Evolutionary conservation across 2,888 invertebrate species (phyloP), one percentile per base, ranked within the genome.

Genomic region (Sclerodermus sp.): DNA sequence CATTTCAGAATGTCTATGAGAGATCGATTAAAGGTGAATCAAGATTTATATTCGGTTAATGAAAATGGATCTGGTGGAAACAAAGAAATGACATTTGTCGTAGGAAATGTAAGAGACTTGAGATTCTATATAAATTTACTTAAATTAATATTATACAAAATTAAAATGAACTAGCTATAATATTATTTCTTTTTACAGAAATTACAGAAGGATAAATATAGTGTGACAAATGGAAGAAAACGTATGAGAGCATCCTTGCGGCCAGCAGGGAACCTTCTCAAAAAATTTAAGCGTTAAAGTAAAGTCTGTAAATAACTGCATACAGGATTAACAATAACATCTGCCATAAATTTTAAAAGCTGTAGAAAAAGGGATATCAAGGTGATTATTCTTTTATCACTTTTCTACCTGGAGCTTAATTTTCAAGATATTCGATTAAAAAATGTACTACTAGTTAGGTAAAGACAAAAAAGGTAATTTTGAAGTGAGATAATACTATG

Each of bases 21-120:
- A 18, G 91, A 93, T 56, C 82, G 93, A 64, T 77, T 93, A 17
- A 76, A 81, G 44, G 82, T 80, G 55, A 87, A n/a, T n/a, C n/a
- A 83, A 39, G 79, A 80, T 32, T n/a, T n/a, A n/a, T 75, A 80
- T 70, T 45, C 78, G 67, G 74, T 83, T 66, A 75, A 81, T 74
- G 68, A 86, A 68, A 68, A 84, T 57, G 80, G 88, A 63, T 79
- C 88, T 0, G 76, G 84, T 10, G 88, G 93, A 38, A 91, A 88
- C 73, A 83, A 87, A 45, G 89, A 91, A 79, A 90, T 93, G 88
- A 88, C 87, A 15, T 93, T 92, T 67, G 82, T 82, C 2, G 82
- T 87, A 65, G 83, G 83, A 58, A 83, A 83, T 72, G 82, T 81
- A 34, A 6, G 3, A 23, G 4, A 23, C n/a, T n/a, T n/a, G n/a